A percentile compares a stretch with the other conserved stretches of the same genome.
Conservation (phyloP, 1,140 invertebrate species). For the Neodiprion fabricii region DNA sequence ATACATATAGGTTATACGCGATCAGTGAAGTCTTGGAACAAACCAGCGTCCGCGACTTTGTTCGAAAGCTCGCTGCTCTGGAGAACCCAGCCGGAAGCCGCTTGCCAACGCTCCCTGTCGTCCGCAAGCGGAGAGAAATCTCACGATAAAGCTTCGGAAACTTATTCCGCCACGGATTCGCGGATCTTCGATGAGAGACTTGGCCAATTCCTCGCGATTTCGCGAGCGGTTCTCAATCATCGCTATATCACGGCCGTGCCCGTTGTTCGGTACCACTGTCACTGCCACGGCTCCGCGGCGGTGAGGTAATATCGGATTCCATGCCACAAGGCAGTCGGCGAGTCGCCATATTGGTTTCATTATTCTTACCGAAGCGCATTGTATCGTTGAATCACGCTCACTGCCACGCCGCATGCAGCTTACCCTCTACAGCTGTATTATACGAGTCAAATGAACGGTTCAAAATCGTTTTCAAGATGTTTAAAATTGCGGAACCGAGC, state of each 20-base stretch:
- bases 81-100: no score
- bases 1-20: no score
- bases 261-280: constrained; percentile 30
- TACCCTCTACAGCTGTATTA: no score
- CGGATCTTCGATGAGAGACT: neutral
- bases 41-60: neutral
- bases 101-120: neutral
- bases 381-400: constrained; percentile 8
- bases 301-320: constrained; percentile 47
- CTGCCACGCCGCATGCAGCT: neutral
- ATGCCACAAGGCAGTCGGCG: constrained; percentile 32
- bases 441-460: no score
- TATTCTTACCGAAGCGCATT: constrained; percentile 11
- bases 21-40: neutral
- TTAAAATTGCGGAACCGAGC: neutral
- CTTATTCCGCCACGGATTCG: neutral
- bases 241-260: neutral
- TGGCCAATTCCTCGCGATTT: neutral
- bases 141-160: no score
- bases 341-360: constrained; percentile 38
- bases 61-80: neutral
- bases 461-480: neutral
- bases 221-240: neutral
- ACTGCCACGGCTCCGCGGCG: constrained; percentile 38
- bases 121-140: no score